A percentile compares a stretch with the other conserved stretches of the same genome.
phyloP scores from a whole-genome alignment of 2,888 invertebrate genomes.

The Spatulosminthurus flaviceps region DNA sequence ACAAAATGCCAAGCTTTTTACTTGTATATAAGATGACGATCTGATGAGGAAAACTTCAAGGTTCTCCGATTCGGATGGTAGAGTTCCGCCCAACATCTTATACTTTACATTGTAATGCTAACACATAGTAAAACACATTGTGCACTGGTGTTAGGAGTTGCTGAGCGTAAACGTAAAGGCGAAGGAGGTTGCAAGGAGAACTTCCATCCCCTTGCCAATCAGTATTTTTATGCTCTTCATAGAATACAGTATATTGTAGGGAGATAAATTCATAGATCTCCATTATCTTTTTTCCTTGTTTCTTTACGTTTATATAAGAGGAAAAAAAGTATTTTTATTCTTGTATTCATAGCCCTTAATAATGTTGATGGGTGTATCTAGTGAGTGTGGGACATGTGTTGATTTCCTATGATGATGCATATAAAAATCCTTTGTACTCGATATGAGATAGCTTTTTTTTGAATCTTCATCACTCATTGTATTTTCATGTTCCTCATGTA shows the following conservation, averaged over 20 bases:
- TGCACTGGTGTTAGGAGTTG: too few relatives aligned
- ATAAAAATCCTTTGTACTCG: neutral
- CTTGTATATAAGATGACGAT: constrained; percentile 8
- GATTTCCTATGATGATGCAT: neutral
- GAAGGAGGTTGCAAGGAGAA: neutral
- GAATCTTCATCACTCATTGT: neutral
- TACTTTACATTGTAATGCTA: neutral
- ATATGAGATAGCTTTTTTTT: neutral
- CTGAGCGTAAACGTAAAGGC: constrained; percentile 2
- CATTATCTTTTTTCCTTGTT: too few relatives aligned
- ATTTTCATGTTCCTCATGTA: neutral
- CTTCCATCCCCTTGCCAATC: constrained; percentile 3
- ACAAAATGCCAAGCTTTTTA: constrained; percentile 6
- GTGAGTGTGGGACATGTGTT: too few relatives aligned
- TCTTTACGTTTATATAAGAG: too few relatives aligned
- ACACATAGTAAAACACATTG: neutral
- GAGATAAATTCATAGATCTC: neutral
- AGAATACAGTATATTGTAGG: neutral
- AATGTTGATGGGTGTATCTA: too few relatives aligned
- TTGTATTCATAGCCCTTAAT: too few relatives aligned
- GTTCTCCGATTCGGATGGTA: constrained; percentile 23
- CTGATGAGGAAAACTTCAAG: constrained; percentile 22
- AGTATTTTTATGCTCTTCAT: neutral
- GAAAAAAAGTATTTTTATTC: too few relatives aligned
- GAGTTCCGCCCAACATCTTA: constrained; percentile 20